Evolutionary conservation across 30 jellyfish, hydroid and myxozoan species (phyloP), one percentile per base, ranked within the genome.

Genomic region (Pelagia noctiluca): DNA sequence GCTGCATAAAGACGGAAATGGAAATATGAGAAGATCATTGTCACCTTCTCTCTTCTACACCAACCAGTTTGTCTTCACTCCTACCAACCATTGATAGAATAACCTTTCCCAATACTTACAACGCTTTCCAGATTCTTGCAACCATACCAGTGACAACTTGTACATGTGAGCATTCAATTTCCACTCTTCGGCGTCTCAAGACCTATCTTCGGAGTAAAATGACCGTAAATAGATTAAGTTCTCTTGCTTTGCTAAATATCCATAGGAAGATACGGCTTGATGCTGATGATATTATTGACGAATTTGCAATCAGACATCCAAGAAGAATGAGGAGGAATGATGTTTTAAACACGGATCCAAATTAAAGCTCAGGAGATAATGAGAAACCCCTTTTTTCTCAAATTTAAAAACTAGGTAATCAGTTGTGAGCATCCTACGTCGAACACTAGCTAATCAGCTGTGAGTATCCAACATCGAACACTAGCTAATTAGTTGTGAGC

Each of bases 91-190:
- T 79, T 36, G 90, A 80, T 60, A 25, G 16, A 5, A 42, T 5
- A 5, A 64, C 64, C 25, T 89, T 89, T 78, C 95, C 97, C 36
- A 82, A 89, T 69, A 74, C 82, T 23, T 63, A 23, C 47, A 65
- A 57, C 48, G 95, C 82, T 18, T 36, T 89, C 35, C 61, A 67
- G 47, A 89, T 89, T 8, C 63, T 82, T 4, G 97, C 95, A 8
- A 63, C 91, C 19, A 24, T 72, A 18, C 97, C 97, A 34, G 75
- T 89, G 23, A 89, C 97, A 16, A 19, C 87, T 1, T 89, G 97
- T 50, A 50, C 34, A 23, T 89, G 97, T 64, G 90, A 89, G 26
- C 72, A 93, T 47, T 69, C 84, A 0, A 42, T 79, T 1, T 88
- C 93, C n/a, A 71, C 72, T 35, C 73, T 79, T 11, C 83, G 93